These are phyloP conservation scores for Mantis religiosa DNA, from an alignment of 2,888 invertebrate genomes.

Conservation along the genomic window DNA sequence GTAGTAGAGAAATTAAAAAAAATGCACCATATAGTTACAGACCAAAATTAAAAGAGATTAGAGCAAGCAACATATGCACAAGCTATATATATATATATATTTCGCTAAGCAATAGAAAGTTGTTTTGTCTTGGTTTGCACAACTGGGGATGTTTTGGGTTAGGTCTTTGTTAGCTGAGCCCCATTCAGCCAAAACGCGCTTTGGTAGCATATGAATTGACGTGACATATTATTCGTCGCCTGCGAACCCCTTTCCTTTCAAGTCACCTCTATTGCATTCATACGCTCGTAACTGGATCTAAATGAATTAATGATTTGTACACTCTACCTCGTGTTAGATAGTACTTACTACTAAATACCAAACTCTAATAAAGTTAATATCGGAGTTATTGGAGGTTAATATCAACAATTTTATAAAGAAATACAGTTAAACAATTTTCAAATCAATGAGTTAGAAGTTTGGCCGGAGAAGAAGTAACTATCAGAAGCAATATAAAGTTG, in stretches of 20 bases:
- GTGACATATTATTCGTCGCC: background rate
- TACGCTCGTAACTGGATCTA: background rate
- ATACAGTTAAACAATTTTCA: no score
- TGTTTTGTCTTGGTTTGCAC: background rate
- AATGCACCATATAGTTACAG: no score
- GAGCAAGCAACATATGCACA: background rate
- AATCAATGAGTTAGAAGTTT: no score
- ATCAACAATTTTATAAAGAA: no score
- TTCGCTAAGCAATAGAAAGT: background rate
- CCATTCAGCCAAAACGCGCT: background rate
- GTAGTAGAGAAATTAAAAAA: no score
- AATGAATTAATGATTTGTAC: constrained; percentile 7
- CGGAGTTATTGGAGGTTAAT: no score
- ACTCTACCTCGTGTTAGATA: background rate
- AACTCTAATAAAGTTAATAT: background rate
- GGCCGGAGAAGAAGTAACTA: no score
- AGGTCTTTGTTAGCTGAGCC: background rate
- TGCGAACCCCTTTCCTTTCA: background rate
- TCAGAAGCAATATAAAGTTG: no score
- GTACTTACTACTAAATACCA: background rate
- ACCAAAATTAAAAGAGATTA: no score
- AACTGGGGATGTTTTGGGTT: background rate
- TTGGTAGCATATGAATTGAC: background rate
- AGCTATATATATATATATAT: background rate
- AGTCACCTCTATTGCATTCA: background rate